Evolutionary conservation across 2,888 invertebrate genomes (phyloP).

Genomic region (Campoplex nolae): DNA sequence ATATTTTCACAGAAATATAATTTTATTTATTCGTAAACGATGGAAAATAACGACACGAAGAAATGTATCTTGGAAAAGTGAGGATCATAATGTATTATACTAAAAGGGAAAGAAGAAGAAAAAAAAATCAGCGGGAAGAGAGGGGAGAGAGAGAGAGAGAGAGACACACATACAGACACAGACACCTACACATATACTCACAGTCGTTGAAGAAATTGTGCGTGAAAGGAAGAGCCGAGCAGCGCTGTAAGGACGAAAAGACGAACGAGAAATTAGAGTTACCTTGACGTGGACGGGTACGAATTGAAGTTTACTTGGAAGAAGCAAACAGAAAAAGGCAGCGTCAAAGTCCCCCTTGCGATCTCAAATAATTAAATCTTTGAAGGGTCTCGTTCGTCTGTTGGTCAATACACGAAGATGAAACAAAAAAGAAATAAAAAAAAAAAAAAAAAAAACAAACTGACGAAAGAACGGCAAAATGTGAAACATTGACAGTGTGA

Average conservation of each 20-base stretch:
- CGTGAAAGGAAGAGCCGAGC: conserved; percentile 28
- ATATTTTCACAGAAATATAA: conserved; percentile 81
- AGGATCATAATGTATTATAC: conserved; percentile 63
- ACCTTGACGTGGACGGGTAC: conserved; percentile 11
- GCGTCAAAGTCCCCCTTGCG: conserved; percentile 18
- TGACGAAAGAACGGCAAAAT: conserved; percentile 40
- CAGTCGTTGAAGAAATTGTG: conserved; percentile 48
- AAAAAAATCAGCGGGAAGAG: conserved; percentile 5
- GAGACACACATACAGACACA: conserved; percentile 44
- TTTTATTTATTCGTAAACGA: conserved; percentile 81
- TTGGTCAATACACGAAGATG: conserved; percentile 20
- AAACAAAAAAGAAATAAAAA: conserved; percentile 30
- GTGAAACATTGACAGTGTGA: conserved; percentile 51
- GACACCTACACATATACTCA: conserved; percentile 54
- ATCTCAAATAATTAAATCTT: conserved; percentile 39
- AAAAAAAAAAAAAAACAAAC: conserved; percentile 29
- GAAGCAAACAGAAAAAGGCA: conserved; percentile 45
- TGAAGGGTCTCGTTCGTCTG: conserved; percentile 40
- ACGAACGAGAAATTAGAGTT: conserved; percentile 42
- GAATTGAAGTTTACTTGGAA: conserved; percentile 60
- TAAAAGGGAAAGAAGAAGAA: conserved; percentile 18
- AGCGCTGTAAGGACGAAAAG: conserved; percentile 10
- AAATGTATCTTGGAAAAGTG: conserved; percentile 71
- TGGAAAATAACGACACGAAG: conserved; percentile 37
- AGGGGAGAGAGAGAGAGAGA: conserved; percentile 25